A percentile compares a stretch with the other conserved stretches of the same genome.
Evolutionary conservation across 2,888 invertebrate species (phyloP).

Genomic region (Pecten maximus): DNA sequence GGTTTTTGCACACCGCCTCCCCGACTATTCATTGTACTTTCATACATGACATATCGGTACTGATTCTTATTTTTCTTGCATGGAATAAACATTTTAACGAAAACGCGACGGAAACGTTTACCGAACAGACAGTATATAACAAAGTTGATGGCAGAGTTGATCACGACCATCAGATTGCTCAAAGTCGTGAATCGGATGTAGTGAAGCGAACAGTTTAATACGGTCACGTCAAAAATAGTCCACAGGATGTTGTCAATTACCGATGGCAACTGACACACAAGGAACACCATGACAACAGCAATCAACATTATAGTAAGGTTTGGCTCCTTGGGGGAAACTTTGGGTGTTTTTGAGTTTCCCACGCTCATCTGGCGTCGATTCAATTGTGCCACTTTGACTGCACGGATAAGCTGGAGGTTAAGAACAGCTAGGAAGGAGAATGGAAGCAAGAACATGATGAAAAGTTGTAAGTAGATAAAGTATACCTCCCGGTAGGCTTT

Average conservation of each 20-base stretch:
- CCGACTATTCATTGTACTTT: slow-evolving; percentile 58
- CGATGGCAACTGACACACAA: slow-evolving; percentile 89
- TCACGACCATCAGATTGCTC: slow-evolving; percentile 75
- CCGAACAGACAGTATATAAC: slow-evolving; percentile 80
- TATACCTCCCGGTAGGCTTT: slow-evolving; percentile 75
- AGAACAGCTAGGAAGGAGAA: slow-evolving; percentile 77
- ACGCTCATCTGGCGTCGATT: slow-evolving; percentile 70
- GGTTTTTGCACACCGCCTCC: not conserved
- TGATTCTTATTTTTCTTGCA: slow-evolving; percentile 60
- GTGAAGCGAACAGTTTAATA: slow-evolving; percentile 64
- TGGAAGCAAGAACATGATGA: slow-evolving; percentile 79
- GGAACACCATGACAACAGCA: slow-evolving; percentile 96
- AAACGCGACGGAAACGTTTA: slow-evolving; percentile 75
- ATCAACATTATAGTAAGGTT: slow-evolving; percentile 97
- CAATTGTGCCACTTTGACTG: slow-evolving; percentile 73
- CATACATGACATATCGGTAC: slow-evolving; percentile 63
- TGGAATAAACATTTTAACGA: slow-evolving; percentile 60
- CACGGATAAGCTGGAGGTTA: slow-evolving; percentile 78
- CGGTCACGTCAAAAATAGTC: slow-evolving; percentile 67
- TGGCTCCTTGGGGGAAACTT: slow-evolving; percentile 94
- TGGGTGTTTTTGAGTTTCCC: slow-evolving; percentile 88
- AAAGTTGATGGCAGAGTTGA: slow-evolving; percentile 80
- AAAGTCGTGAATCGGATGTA: slow-evolving; percentile 73
- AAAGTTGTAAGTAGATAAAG: slow-evolving; percentile 78
- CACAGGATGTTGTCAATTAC: slow-evolving; percentile 79